These are phyloP conservation scores for Pan troglodytes DNA, from an alignment of 2,113 vertebrate species.

Conservation along the genomic window NHGRI_mPanTro3-v2.1_pri NC_072401.2:180462001-180462500, in stretches of 20 bases:
- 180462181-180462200: not conserved
- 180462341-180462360: not conserved
- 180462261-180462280: not conserved
- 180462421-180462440: not conserved
- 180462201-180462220: not conserved
- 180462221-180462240: not conserved
- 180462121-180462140: not conserved
- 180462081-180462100: not conserved
- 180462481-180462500: not conserved
- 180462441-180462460: too few species aligned
- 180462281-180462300: not conserved
- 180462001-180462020: not conserved
- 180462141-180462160: not conserved
- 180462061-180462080: not conserved
- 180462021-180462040: not conserved
- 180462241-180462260: not conserved
- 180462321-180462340: not conserved
- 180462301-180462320: not conserved
- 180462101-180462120: not conserved
- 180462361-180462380: not conserved
- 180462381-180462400: not conserved
- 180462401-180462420: not conserved
- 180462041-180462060: not conserved
- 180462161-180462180: not conserved
- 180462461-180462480: too few species aligned